These are phyloP conservation scores for Alloplasta piceator DNA, from an alignment of 2,888 invertebrate genomes.

Conservation along the genomic window DNA sequence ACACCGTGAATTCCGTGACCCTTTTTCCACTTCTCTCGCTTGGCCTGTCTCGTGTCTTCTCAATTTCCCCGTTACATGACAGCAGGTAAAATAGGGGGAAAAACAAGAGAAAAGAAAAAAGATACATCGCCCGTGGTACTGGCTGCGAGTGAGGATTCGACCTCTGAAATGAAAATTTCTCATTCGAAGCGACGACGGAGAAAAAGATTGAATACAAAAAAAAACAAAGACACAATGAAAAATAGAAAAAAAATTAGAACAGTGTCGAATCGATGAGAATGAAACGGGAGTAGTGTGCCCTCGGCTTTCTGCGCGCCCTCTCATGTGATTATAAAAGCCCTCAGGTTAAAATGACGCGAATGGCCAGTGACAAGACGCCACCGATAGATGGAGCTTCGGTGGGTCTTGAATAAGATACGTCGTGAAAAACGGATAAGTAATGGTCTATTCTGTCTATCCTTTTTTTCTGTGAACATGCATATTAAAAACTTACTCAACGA, in stretches of 20 bases:
- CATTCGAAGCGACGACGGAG: constrained; percentile 27
- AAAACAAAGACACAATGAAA: not conserved
- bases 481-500: constrained; percentile 1
- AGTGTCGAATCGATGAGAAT: constrained; percentile 57
- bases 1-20: constrained; percentile 31
- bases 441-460: not conserved
- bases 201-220: constrained; percentile 27
- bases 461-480: not conserved
- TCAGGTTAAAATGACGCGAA: constrained; percentile 38
- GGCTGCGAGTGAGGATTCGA: constrained; percentile 42
- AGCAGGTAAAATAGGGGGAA: constrained; percentile 33
- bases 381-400: constrained; percentile 17
- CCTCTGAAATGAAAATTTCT: constrained; percentile 45
- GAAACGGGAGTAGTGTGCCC: constrained; percentile 9
- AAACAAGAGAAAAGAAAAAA: constrained; percentile 14
- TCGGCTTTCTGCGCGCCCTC: not conserved
- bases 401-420: not conserved
- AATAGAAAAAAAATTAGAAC: constrained; percentile 43
- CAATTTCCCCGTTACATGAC: constrained; percentile 57
- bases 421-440: not conserved
- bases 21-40: constrained; percentile 10
- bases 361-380: constrained; percentile 10
- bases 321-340: constrained; percentile 58
- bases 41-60: constrained; percentile 20
- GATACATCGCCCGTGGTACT: constrained; percentile 31